Conservation (phyloP, 2,888 invertebrate genomes). For the Rhagonycha fulva region DNA sequence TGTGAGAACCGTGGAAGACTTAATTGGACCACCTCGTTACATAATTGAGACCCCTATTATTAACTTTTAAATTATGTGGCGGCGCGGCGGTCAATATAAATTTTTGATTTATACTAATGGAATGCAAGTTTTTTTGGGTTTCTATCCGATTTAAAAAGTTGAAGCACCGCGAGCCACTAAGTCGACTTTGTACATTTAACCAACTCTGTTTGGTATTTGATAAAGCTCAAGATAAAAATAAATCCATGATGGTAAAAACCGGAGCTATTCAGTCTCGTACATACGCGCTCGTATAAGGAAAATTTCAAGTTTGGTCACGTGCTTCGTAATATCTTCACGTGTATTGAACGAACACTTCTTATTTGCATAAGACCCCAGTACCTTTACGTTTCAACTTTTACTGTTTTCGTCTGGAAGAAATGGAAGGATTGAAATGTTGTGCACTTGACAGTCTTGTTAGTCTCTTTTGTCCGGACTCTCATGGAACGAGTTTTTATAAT, state of each 20-base stretch:
- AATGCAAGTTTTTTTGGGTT: background rate
- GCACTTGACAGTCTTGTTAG: background rate
- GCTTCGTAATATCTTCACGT: constrained; percentile 2
- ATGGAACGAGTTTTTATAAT: background rate
- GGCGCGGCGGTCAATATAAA: background rate
- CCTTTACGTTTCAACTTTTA: background rate
- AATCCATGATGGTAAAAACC: background rate
- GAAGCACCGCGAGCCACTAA: background rate
- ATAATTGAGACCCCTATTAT: background rate
- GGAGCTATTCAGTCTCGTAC: background rate
- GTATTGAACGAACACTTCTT: background rate
- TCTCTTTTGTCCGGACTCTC: background rate
- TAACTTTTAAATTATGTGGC: background rate
- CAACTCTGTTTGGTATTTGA: background rate
- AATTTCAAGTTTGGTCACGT: background rate
- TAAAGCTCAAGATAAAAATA: background rate
- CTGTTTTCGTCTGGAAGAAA: background rate
- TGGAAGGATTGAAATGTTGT: background rate
- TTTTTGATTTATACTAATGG: background rate
- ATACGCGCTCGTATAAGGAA: background rate
- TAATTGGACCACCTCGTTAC: background rate
- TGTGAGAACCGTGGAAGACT: background rate
- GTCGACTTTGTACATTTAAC: background rate
- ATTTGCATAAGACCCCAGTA: background rate
- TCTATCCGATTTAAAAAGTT: background rate